Percentiles rank a stretch among this genome's conserved stretches.
These are phyloP conservation scores for Percopsis transmontana DNA, from an alignment of 2,113 vertebrate genomes.

Conservation along the genomic window DNA sequence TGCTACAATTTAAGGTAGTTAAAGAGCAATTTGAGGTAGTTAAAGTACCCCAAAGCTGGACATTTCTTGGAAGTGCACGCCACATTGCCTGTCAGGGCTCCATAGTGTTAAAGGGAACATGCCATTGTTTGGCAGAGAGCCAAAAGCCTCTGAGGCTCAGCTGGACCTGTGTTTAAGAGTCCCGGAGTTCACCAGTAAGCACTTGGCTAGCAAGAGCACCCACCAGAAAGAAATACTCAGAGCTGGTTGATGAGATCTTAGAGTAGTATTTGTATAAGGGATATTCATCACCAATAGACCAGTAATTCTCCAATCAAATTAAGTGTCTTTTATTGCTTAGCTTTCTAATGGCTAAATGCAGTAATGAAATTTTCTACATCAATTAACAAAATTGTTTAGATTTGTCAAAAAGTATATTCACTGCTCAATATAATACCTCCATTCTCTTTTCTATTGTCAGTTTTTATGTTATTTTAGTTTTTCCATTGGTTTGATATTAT, in stretches of 20 bases:
- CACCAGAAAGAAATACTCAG: constrained; percentile 21
- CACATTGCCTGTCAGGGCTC: constrained; percentile 77
- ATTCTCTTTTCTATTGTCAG: too few relatives aligned
- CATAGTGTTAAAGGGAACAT: constrained; percentile 68
- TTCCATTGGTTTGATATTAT: too few relatives aligned
- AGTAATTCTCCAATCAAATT: too few relatives aligned
- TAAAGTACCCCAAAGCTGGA: constrained; percentile 83
- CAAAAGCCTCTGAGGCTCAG: constrained; percentile 81
- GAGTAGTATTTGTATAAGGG: neutral
- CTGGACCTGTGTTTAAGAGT: constrained; percentile 84
- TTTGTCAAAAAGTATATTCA: too few relatives aligned
- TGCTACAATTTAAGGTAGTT: constrained; percentile 12
- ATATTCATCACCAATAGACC: too few relatives aligned
- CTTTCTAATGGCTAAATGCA: too few relatives aligned
- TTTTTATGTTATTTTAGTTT: neutral
- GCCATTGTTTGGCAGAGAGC: constrained; percentile 85
- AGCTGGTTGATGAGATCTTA: neutral
- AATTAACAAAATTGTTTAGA: too few relatives aligned
- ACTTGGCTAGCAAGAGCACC: constrained; percentile 60
- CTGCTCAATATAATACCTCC: too few relatives aligned
- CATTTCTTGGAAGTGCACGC: constrained; percentile 89
- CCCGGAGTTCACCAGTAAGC: constrained; percentile 79
- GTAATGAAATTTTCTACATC: too few relatives aligned
- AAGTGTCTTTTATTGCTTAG: too few relatives aligned
- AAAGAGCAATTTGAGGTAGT: constrained; percentile 81